Base-by-base conservation (phyloP, 1,140 invertebrate species). In the Bombus waltoni region DNA sequence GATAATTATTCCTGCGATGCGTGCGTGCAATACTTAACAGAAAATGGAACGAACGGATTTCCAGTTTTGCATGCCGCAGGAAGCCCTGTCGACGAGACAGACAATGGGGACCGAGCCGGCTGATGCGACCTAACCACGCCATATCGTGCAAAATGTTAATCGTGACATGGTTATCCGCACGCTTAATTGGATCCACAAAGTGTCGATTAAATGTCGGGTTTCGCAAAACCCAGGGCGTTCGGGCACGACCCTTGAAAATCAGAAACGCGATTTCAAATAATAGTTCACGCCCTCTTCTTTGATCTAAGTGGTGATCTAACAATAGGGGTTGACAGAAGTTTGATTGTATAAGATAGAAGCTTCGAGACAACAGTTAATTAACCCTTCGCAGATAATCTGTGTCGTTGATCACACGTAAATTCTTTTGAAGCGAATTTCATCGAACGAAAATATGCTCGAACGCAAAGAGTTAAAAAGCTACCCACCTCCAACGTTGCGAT, bases 401-500 rank as follows among this genome's bases (percentile, higher is more conserved):
- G 57, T 10, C 1, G 47, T 53, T 53, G 0, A 28, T 10, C 57
- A 8, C 25, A 5, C 28, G 59, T 62, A 1, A 13, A n/a, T 62
- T n/a, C 28, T 62, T 13, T 62, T 3, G 28, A 4, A n/a, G 28
- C 4, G 25, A n/a, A 53, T 22, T 62, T n/a, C 13, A 13, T 10
- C 11, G 59, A 62, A n/a, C 3, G 28, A 28, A 62, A 62, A 62
- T 62, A n/a, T 1, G 59, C 28, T 62, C 13, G 59, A n/a, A n/a
- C 28, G 28, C 28, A 13, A n/a, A 62, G 4, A 62, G 2, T 44
- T n/a, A 2, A 11, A 44, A 11, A 18, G 3, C 22, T 53, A 84
- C 91, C 94, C 91, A 96, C 96, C 94, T 96, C 96, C 86, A 96
- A 92, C 79, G 96, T 94, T 32, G 94, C 92, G 28, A 96, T 91